These are phyloP conservation scores for Chromis chromis DNA, from an alignment of 2,797 vertebrate species.

Conservation along the genomic window DNA sequence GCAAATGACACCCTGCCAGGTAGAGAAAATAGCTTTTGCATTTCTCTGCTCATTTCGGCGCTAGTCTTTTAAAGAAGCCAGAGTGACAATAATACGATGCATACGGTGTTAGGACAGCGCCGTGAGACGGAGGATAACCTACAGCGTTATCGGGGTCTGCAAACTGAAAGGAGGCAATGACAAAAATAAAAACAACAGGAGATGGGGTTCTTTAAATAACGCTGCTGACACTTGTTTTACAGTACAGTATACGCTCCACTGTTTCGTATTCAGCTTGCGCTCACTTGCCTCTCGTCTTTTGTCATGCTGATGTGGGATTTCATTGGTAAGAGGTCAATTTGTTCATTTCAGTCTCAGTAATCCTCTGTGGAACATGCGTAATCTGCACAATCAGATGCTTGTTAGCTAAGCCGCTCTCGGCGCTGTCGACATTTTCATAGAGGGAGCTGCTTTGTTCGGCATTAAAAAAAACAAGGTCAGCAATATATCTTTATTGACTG, in stretches of 20 bases:
- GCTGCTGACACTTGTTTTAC: conserved; percentile 37
- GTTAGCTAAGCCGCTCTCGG: conserved; percentile 75
- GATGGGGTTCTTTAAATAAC: conserved; percentile 31
- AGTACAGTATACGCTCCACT: conserved; percentile 11
- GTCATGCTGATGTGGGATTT: conserved; percentile 65
- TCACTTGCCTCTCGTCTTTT: conserved; percentile 42
- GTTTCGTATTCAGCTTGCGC: conserved; percentile 33
- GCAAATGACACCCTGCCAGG: conserved; percentile 51
- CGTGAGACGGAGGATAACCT: conserved; percentile 31
- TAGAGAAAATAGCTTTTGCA: conserved; percentile 50
- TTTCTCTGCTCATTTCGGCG: conserved; percentile 35
- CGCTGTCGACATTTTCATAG: conserved; percentile 48
- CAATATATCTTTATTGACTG: conserved; percentile 45
- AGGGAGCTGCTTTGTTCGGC: conserved; percentile 55
- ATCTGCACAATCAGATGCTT: conserved; percentile 81
- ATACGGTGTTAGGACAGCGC: conserved; percentile 4
- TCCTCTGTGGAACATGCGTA: conserved; percentile 75
- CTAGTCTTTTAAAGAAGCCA: conserved; percentile 25
- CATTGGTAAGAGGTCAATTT: conserved; percentile 74
- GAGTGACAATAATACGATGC: not conserved
- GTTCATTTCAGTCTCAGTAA: conserved; percentile 76
- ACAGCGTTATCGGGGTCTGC: conserved; percentile 10
- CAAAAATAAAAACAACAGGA: conserved; percentile 30
- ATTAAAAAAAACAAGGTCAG: conserved; percentile 70
- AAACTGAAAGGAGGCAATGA: conserved; percentile 7